Evolutionary conservation across 1,140 invertebrate genomes (phyloP).

Genomic region (Centruroides vittatus): DNA sequence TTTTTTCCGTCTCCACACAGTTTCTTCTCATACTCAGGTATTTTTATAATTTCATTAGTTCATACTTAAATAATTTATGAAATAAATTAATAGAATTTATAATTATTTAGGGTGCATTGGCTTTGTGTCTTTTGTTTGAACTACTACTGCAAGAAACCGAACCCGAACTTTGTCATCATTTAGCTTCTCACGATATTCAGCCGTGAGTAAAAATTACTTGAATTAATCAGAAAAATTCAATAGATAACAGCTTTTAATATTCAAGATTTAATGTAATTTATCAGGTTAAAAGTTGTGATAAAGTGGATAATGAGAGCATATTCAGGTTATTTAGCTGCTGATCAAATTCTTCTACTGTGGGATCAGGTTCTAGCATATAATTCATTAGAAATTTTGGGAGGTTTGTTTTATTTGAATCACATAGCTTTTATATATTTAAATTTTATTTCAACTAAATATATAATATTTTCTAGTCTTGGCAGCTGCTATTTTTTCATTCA

Average conservation of each 20-base stretch:
- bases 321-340: slow-evolving; percentile 79
- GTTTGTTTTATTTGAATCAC: background rate
- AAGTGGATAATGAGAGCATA: slow-evolving; percentile 93
- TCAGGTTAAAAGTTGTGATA: slow-evolving; percentile 72
- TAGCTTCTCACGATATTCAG: slow-evolving; percentile 68
- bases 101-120: slow-evolving; percentile 25
- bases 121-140: slow-evolving; percentile 56
- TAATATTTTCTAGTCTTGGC: slow-evolving; percentile 43
- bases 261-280: background rate
- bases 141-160: slow-evolving; percentile 79
- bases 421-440: background rate
- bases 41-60: background rate
- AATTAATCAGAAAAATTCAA: background rate
- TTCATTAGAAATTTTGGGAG: slow-evolving; percentile 69
- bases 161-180: slow-evolving; percentile 76
- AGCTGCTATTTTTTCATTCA: slow-evolving; percentile 75
- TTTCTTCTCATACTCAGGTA: slow-evolving; percentile 74
- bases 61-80: too few species aligned
- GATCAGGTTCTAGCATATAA: slow-evolving; percentile 83
- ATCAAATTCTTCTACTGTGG: slow-evolving; percentile 82
- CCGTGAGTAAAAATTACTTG: slow-evolving; percentile 50
- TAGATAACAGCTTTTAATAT: background rate
- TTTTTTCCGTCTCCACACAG: slow-evolving; percentile 77
- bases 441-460: background rate
- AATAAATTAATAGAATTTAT: too few species aligned